Evolutionary conservation across 2,797 vertebrate genomes (phyloP).

Genomic region (Danio jaintianensis): DNA sequence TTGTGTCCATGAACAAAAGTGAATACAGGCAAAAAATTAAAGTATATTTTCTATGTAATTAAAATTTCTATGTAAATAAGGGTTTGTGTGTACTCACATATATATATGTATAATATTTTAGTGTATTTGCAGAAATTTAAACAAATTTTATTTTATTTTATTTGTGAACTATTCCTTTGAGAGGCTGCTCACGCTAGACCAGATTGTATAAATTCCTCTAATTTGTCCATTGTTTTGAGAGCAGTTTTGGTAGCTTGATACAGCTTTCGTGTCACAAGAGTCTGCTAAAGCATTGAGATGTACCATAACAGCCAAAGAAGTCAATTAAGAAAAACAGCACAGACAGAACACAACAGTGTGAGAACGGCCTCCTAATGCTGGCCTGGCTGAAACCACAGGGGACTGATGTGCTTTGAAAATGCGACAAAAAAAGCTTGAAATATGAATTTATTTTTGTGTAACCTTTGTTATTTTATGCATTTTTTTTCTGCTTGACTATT

Average conservation of each 20-base stretch:
- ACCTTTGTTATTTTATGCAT: constrained; percentile 55
- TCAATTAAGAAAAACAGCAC: constrained; percentile 2
- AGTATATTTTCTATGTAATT: too few species aligned
- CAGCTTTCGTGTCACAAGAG: background rate
- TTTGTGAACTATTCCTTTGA: background rate
- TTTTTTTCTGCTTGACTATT: constrained; percentile 66
- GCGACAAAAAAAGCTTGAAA: constrained; percentile 24
- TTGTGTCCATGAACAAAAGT: too few species aligned
- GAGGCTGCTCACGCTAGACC: background rate
- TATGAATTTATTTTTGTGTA: background rate
- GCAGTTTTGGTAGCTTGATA: background rate
- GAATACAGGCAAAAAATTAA: too few species aligned
- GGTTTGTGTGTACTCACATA: too few species aligned
- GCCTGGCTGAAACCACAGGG: background rate
- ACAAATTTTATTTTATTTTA: background rate
- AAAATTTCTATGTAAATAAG: too few species aligned
- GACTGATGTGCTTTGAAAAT: background rate
- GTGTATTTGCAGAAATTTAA: background rate
- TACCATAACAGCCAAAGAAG: background rate
- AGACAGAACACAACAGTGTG: background rate
- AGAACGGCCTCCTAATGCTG: background rate
- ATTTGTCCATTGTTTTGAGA: background rate
- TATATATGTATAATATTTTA: too few species aligned
- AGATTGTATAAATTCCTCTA: background rate
- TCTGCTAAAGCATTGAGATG: background rate